Base-by-base conservation (phyloP, 2,113 vertebrate species). In the Ophthalmolycus amberensis region DNA sequence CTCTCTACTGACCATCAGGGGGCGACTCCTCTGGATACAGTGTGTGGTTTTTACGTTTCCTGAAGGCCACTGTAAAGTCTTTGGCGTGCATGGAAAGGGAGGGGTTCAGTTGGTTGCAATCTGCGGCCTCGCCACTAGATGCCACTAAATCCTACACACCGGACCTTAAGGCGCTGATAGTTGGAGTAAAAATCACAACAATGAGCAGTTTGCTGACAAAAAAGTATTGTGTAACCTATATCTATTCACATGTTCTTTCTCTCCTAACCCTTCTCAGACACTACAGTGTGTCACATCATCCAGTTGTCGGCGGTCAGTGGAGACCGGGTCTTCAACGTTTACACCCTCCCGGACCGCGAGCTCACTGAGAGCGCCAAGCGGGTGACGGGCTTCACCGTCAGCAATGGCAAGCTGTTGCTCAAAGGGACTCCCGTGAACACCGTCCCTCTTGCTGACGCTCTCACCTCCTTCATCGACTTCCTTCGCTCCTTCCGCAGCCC, bases 261-360 rank as follows among this genome's bases (percentile, higher is more conserved):
- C 1, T 46, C 9, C 32, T 5, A 5, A 6, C 16, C 52, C 14
- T 40, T 20, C 20, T 52, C 84, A 94, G 94, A 90, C 76, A 93
- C 79, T 0, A 0, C 0, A 0, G 14, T 5, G 10, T 94, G 93
- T 87, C 84, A 95, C 32, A 92, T 95, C 67, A 83, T 94, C 77
- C 95, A 95, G 89, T 12, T 95, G 50, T 85, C 88, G 0, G 94
- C 94, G 10, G 18, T 94, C 79, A 92, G 90, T 22, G 87, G 78
- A 11, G 27, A 71, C 0, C 48, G 0, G 9, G 12, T 16, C 29
- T 94, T 94, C 59, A 92, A 94, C 6, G 81, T 32, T 29, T 94
- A 93, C 90, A 65, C 59, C 27, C 56, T 94, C 16, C 94, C 95
- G 4, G 32, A 15, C 10, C n/a, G 37, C 10, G 0, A 25, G 3